Percentiles rank a stretch among this genome's conserved stretches.
Conservation (phyloP, 2,797 vertebrate genomes). For the Sebastes nivosus region DNA sequence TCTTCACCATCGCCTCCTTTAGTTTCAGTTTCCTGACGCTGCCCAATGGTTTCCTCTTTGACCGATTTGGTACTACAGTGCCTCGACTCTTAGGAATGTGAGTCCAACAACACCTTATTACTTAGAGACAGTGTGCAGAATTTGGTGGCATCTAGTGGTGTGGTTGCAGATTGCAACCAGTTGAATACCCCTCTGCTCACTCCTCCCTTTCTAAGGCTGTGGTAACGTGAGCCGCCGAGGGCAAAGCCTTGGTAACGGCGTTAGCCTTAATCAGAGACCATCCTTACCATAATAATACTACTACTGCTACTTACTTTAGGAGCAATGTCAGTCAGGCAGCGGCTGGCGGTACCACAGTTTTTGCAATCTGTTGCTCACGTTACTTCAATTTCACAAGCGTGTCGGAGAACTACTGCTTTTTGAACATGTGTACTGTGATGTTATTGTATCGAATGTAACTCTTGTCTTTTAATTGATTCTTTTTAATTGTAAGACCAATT, state of each 20-base stretch:
- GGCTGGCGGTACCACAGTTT: no score
- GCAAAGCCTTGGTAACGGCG: background rate
- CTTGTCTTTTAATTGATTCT: background rate
- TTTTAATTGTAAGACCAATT: background rate
- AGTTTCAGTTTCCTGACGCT: background rate
- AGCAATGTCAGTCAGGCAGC: no score
- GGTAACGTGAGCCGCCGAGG: background rate
- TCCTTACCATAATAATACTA: background rate
- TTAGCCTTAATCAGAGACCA: background rate
- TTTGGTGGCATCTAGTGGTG: background rate
- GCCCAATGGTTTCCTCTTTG: background rate
- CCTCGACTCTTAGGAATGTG: background rate
- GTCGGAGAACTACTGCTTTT: background rate
- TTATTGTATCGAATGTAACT: background rate
- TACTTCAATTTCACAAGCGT: no score
- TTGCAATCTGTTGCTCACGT: no score
- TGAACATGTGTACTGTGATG: background rate
- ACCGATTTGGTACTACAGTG: background rate
- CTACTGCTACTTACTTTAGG: no score
- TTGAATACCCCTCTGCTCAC: background rate
- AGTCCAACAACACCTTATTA: background rate
- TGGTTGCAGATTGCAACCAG: background rate
- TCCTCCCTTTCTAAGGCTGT: background rate
- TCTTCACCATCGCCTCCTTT: background rate
- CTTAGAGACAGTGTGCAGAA: background rate